phyloP scores from a whole-genome alignment of 92 coral and sea anemone species.

The Chrysogorgia sp. region DNA sequence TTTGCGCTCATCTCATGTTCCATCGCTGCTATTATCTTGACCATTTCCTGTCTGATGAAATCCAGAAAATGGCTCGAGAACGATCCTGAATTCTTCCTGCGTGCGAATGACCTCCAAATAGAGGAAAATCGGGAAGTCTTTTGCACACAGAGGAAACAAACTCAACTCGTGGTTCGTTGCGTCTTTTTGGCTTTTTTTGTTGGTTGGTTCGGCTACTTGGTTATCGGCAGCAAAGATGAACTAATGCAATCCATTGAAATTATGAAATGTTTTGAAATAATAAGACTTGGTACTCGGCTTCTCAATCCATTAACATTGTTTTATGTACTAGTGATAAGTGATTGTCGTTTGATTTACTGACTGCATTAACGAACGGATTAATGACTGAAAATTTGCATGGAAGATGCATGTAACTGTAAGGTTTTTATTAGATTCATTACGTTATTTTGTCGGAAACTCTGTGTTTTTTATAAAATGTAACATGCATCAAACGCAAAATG shows the following conservation, averaged over 20 bases:
- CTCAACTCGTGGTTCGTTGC: neutral
- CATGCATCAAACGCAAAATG: too few relatives aligned
- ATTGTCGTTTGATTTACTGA: too few relatives aligned
- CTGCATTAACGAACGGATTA: too few relatives aligned
- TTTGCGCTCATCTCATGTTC: neutral
- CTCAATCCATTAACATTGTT: neutral
- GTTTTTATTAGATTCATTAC: too few relatives aligned
- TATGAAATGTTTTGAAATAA: slow-evolving; percentile 17
- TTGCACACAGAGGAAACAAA: neutral
- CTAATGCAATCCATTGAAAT: slow-evolving; percentile 1
- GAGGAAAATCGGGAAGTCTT: neutral
- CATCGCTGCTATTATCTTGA: neutral
- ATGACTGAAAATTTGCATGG: too few relatives aligned
- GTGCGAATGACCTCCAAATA: too few relatives aligned
- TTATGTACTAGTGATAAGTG: neutral
- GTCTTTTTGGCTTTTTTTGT: slow-evolving; percentile 1
- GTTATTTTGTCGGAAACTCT: too few relatives aligned
- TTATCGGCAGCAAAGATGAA: neutral
- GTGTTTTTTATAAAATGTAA: too few relatives aligned
- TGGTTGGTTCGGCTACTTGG: slow-evolving; percentile 17
- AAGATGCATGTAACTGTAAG: too few relatives aligned
- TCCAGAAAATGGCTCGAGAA: neutral
- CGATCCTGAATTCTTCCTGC: too few relatives aligned
- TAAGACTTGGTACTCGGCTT: slow-evolving; percentile 5
- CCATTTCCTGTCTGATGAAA: neutral